Evolutionary conservation across 2,797 vertebrate genomes (phyloP).

Genomic region (Smutsia gigantea): DNA sequence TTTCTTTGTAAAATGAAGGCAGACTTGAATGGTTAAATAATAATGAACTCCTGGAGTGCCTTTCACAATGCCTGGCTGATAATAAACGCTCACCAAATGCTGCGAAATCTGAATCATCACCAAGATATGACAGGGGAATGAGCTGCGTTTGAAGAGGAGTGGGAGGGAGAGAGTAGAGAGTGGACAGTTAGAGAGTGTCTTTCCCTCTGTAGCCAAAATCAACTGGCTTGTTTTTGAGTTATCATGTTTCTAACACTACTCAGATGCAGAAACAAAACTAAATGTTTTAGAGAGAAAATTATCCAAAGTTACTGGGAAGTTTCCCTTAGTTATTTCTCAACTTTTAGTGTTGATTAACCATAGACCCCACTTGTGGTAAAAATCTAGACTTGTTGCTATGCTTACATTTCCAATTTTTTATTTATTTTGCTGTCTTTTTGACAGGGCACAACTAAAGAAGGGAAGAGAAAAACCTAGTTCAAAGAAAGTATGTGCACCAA

Average conservation of each 20-base stretch:
- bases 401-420: slow-evolving; percentile 14
- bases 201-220: background rate
- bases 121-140: background rate
- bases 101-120: background rate
- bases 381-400: background rate
- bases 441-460: background rate
- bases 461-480: background rate
- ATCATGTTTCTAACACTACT: background rate
- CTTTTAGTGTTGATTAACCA: background rate
- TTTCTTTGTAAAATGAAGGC: background rate
- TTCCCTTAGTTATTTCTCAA: background rate
- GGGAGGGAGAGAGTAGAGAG: background rate
- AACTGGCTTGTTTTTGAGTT: background rate
- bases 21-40: background rate
- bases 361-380: background rate
- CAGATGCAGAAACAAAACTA: background rate
- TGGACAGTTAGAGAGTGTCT: background rate
- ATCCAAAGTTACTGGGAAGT: background rate
- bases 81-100: background rate
- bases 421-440: slow-evolving; percentile 44
- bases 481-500: background rate
- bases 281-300: background rate
- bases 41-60: background rate
- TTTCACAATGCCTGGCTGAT: background rate
- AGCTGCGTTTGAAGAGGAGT: background rate